Conservation (phyloP, 2,888 invertebrate species). For the Dioctria linearis region DNA sequence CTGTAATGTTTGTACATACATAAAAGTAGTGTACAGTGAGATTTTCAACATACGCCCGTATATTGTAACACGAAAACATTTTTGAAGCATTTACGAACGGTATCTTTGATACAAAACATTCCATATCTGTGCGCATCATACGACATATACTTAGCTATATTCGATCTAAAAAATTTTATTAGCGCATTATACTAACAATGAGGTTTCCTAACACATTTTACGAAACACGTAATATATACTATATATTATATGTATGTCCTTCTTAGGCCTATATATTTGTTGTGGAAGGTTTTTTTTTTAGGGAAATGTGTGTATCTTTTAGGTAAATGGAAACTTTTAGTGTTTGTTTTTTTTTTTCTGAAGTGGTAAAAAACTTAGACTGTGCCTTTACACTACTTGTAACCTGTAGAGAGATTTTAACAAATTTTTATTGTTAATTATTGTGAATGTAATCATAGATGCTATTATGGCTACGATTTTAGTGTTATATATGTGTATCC, state of each 20-base stretch:
- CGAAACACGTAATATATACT: background rate
- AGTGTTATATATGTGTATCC: constrained; percentile 28
- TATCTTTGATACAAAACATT: constrained; percentile 56
- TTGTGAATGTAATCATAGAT: constrained; percentile 51
- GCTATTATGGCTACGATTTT: constrained; percentile 38
- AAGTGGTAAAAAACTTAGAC: constrained; percentile 53
- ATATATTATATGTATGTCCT: background rate
- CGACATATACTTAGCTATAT: background rate
- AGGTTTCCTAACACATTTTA: constrained; percentile 41
- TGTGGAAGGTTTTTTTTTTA: constrained; percentile 26
- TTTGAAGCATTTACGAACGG: constrained; percentile 55
- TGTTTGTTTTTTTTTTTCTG: background rate
- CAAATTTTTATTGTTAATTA: constrained; percentile 39
- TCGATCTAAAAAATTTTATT: constrained; percentile 39
- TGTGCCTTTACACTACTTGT: constrained; percentile 56
- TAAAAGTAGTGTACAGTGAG: constrained; percentile 5
- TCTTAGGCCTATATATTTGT: constrained; percentile 47
- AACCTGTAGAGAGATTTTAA: constrained; percentile 55
- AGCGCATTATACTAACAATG: constrained; percentile 10
- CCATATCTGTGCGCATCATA: constrained; percentile 54
- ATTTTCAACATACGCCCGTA: background rate
- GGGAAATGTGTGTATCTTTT: constrained; percentile 26
- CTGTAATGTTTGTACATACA: constrained; percentile 15
- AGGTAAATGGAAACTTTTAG: constrained; percentile 24
- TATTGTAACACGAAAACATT: background rate